These are phyloP conservation scores for Agrotis segetum DNA, from an alignment of 2,888 invertebrate species.

Conservation along the genomic window DNA sequence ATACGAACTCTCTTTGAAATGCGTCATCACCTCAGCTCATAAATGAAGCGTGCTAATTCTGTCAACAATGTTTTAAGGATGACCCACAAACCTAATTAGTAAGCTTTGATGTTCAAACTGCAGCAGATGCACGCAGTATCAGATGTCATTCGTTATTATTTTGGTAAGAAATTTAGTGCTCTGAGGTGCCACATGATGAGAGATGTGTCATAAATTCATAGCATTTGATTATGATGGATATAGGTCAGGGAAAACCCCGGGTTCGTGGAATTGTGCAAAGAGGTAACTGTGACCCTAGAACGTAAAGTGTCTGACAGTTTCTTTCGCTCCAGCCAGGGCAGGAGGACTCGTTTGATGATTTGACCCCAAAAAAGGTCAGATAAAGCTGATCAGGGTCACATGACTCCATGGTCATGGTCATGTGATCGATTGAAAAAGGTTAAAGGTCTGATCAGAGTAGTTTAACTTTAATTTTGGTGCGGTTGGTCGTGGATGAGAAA, in stretches of 20 bases:
- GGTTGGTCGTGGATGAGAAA: neutral
- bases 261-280: too few species aligned
- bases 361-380: too few species aligned
- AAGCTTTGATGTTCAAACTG: slow-evolving; percentile 41
- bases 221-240: neutral
- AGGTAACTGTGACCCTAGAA: too few species aligned
- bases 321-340: too few species aligned
- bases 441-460: too few species aligned
- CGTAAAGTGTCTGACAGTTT: too few species aligned
- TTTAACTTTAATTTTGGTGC: neutral
- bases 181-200: neutral
- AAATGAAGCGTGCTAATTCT: slow-evolving; percentile 36
- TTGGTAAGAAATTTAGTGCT: neutral
- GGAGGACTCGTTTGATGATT: too few species aligned
- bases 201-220: neutral
- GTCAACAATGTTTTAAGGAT: slow-evolving; percentile 50
- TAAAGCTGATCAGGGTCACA: too few species aligned
- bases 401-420: too few species aligned
- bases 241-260: neutral
- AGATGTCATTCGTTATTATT: slow-evolving; percentile 18
- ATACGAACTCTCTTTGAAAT: slow-evolving; percentile 11
- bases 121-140: slow-evolving; percentile 31
- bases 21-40: slow-evolving; percentile 7
- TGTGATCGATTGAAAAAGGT: too few species aligned
- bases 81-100: slow-evolving; percentile 35